phyloP scores from a whole-genome alignment of 2,113 vertebrate species.

The Callopanchax toddi region DNA sequence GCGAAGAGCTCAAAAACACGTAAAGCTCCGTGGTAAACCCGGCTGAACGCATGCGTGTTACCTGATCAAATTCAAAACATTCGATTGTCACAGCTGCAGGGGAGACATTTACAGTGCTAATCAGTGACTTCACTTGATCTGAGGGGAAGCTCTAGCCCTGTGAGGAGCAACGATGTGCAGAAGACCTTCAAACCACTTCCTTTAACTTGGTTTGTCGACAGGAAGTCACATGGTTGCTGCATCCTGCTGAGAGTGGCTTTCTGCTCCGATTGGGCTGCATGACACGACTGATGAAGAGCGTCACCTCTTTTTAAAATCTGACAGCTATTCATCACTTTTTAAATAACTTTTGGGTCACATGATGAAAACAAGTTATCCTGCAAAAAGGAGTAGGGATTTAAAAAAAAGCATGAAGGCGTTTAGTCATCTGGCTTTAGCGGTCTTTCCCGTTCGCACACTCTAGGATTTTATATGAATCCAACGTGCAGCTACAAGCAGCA shows the following conservation, averaged over 20 bases:
- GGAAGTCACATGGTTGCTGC: slow-evolving; percentile 76
- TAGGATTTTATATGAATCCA: background rate
- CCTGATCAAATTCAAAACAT: background rate
- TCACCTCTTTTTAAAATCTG: background rate
- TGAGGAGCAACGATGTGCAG: slow-evolving; percentile 57
- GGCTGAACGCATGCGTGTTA: background rate
- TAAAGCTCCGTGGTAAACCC: background rate
- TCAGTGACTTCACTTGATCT: slow-evolving; percentile 46
- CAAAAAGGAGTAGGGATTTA: background rate
- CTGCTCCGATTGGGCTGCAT: slow-evolving; percentile 41
- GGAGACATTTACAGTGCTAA: slow-evolving; percentile 3
- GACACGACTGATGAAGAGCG: slow-evolving; percentile 13
- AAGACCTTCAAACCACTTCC: slow-evolving; percentile 74
- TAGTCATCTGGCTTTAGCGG: background rate
- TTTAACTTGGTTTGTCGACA: slow-evolving; percentile 64
- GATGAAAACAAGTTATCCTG: background rate
- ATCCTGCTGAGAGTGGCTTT: slow-evolving; percentile 67
- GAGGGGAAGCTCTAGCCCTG: slow-evolving; percentile 17
- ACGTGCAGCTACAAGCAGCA: background rate
- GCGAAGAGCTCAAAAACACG: too few species aligned
- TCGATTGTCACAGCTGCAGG: background rate
- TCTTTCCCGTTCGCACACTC: background rate
- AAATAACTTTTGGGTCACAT: too few species aligned
- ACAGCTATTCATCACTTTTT: too few species aligned
- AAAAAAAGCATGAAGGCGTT: background rate